A percentile compares a stretch with the other conserved stretches of the same genome.
Conservation (phyloP, 2,113 vertebrate species). For the Eidolon helvum region DNA sequence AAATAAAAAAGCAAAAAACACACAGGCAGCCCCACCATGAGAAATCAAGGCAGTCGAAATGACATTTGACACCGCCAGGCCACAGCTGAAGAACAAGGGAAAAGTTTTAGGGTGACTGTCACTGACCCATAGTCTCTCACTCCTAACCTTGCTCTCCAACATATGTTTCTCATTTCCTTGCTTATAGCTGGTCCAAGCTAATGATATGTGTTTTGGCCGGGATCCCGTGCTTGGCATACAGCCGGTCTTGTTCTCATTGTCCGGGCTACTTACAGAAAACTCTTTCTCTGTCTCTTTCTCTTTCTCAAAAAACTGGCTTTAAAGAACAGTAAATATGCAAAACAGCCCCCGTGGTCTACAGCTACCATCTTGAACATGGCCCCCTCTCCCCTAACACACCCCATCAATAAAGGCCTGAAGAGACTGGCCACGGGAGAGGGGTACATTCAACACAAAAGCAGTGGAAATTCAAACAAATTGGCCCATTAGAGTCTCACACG, state of each 20-base stretch:
- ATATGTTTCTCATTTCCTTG: slow-evolving; percentile 91
- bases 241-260: slow-evolving; percentile 89
- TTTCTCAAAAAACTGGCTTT: slow-evolving; percentile 83
- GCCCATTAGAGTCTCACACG: slow-evolving; percentile 87
- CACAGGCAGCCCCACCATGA: slow-evolving; percentile 85
- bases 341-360: slow-evolving; percentile 79
- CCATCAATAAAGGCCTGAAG: slow-evolving; percentile 71
- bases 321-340: slow-evolving; percentile 86
- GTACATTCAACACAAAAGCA: slow-evolving; percentile 88
- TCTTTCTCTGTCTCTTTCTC: slow-evolving; percentile 84
- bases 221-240: slow-evolving; percentile 88
- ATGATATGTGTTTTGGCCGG: slow-evolving; percentile 90
- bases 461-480: slow-evolving; percentile 98
- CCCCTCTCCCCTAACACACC: slow-evolving; percentile 71
- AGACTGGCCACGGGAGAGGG: slow-evolving; percentile 85
- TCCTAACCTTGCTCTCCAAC: slow-evolving; percentile 86
- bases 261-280: slow-evolving; percentile 89
- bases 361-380: slow-evolving; percentile 82
- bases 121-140: slow-evolving; percentile 87
- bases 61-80: slow-evolving; percentile 87
- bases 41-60: slow-evolving; percentile 84
- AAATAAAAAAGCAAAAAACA: slow-evolving; percentile 61
- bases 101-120: slow-evolving; percentile 84
- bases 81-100: slow-evolving; percentile 88
- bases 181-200: slow-evolving; percentile 88